Evolutionary conservation across 2,888 invertebrate genomes (phyloP), one percentile per base, ranked within the genome.

Genomic region (Drosophila diplacantha): DNA sequence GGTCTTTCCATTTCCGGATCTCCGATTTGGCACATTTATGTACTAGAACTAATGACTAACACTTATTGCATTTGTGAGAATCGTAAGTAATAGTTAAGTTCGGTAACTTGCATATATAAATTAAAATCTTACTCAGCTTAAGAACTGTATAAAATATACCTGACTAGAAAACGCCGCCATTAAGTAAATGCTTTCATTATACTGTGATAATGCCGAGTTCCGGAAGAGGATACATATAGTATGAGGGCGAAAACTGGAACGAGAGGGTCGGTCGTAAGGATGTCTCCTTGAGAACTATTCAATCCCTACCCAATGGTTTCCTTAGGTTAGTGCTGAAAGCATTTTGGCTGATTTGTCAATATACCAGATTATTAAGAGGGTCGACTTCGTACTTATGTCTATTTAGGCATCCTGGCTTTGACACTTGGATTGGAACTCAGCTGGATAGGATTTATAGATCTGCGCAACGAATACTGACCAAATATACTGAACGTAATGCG

Each of bases 1-100:
- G 49, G 55, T 26, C 14, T 52, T 43, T 52, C 57, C 37, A 18
- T 60, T 24, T 43, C 24, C 12, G 18, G 56, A 35, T 37, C 29
- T 61, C 24, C 20, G n/a, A 16, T 69, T 80, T 83, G 80, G 83
- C 83, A 83, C 83, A 74, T 69, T 74, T 64, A 71, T 61, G 61
- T 72, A 63, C 75, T 83, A 62, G 18, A 73, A 70, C 81, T 83
- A 79, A 65, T 31, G 60, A 43, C 65, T 79, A 75, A 72, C 72
- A 54, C 56, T 53, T 51, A 38, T 34, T 46, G 44, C 57, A n/a
- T 49, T 57, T 60, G 39, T 64, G 46, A 62, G 56, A 72, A 65
- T 46, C 49, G 41, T 31, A 62, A 39, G 35, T 60, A 47, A 41
- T 52, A 32, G 39, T 51, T 51, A 35, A 35, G 35, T 44, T 44